Conservation (phyloP, 2,113 vertebrate genomes). For the Chloropsis cyanopogon region DNA sequence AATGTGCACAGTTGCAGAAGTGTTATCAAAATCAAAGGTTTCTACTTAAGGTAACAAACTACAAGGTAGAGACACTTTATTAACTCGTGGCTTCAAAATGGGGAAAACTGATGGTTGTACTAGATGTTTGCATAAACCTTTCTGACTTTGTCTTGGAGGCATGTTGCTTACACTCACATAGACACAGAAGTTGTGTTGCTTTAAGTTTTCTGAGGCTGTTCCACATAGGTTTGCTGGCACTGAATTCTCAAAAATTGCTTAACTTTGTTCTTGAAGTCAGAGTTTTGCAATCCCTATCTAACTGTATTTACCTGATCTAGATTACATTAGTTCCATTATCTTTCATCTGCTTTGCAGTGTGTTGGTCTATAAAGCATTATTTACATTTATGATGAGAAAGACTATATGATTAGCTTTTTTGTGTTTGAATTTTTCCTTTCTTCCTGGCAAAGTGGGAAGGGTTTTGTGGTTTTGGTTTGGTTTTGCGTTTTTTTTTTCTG, state of each 20-base stretch:
- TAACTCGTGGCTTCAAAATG: neutral
- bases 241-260: neutral
- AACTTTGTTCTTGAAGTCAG: neutral
- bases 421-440: neutral
- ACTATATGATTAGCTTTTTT: neutral
- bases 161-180: neutral
- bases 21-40: neutral
- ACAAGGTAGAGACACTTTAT: fast-evolving
- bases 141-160: neutral
- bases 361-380: neutral
- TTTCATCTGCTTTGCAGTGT: neutral
- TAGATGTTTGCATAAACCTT: neutral
- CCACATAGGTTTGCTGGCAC: neutral
- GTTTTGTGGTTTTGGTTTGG: neutral
- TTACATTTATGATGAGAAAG: neutral
- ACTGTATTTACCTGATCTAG: neutral
- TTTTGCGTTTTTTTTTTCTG: fast-evolving
- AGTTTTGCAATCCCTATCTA: neutral
- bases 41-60: neutral
- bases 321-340: neutral
- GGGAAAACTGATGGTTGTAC: neutral
- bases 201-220: neutral
- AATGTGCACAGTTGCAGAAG: fast-evolving
- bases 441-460: neutral
- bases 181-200: neutral